Conservation (phyloP, 2,113 vertebrate species). For the Polyodon spathula region DNA sequence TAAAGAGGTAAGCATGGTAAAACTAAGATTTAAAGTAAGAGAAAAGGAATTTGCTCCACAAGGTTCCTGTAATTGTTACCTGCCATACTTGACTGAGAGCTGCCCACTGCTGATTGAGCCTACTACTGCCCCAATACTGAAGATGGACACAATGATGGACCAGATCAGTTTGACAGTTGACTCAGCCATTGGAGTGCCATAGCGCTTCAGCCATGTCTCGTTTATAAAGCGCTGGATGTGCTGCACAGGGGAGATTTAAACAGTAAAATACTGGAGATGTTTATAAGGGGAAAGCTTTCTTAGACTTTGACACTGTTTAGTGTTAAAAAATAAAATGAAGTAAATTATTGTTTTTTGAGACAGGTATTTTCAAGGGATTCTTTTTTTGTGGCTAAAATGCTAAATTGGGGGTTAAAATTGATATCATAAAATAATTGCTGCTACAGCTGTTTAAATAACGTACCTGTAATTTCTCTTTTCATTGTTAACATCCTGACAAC, state of each 20-base stretch:
- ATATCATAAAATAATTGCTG: too few relatives aligned
- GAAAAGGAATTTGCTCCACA: neutral
- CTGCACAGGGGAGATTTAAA: conserved; percentile 28
- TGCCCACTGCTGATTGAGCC: conserved; percentile 49
- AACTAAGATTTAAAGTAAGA: too few relatives aligned
- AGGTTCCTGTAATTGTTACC: conserved; percentile 33
- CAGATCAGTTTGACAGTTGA: conserved; percentile 50
- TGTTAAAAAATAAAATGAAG: too few relatives aligned
- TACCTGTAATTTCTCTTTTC: too few relatives aligned
- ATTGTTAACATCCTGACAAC: too few relatives aligned
- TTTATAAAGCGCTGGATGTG: conserved; percentile 55
- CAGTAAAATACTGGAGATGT: neutral
- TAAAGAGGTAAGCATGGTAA: neutral
- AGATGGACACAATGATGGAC: conserved; percentile 57
- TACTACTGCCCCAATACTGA: conserved; percentile 50
- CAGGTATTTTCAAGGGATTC: too few relatives aligned
- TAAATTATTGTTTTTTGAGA: too few relatives aligned
- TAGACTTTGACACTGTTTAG: too few relatives aligned
- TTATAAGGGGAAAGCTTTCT: too few relatives aligned
- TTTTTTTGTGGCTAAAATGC: too few relatives aligned
- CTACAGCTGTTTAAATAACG: too few relatives aligned
- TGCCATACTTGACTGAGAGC: conserved; percentile 51
- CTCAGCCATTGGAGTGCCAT: conserved; percentile 29
- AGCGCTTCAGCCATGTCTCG: conserved; percentile 51
- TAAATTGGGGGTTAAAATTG: too few relatives aligned